Conservation (phyloP, 2,888 invertebrate genomes). For the Diarsia dahlii region DNA sequence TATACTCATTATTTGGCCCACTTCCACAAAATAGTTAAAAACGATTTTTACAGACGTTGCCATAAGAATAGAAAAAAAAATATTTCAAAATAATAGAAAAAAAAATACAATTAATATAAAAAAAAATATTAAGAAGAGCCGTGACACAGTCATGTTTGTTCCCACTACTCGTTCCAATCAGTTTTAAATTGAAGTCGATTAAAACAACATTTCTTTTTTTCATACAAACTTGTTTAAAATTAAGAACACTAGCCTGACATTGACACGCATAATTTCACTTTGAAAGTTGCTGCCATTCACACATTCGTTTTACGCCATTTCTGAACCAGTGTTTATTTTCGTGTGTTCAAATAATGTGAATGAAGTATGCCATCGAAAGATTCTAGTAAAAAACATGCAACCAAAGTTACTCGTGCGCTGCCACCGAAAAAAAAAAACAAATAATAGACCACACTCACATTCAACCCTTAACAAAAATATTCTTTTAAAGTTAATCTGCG, state of each 20-base stretch:
- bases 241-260: slow-evolving; percentile 18
- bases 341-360: background rate
- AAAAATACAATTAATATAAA: no score
- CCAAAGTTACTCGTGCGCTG: background rate
- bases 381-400: background rate
- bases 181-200: background rate
- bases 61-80: no score
- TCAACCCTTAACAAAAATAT: no score
- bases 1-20: no score
- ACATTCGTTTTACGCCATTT: background rate
- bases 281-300: slow-evolving; percentile 24
- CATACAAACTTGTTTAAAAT: slow-evolving; percentile 16
- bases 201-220: background rate
- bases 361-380: background rate
- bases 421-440: no score
- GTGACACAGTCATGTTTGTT: background rate
- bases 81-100: no score
- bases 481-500: no score
- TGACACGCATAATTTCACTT: slow-evolving; percentile 30
- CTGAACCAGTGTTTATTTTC: background rate
- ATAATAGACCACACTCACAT: no score
- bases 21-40: no score
- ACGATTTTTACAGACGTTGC: no score
- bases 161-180: background rate
- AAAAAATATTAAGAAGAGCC: no score